Base-by-base conservation (phyloP, 2,113 vertebrate genomes). In the Trichomycterus rosablanca region DNA sequence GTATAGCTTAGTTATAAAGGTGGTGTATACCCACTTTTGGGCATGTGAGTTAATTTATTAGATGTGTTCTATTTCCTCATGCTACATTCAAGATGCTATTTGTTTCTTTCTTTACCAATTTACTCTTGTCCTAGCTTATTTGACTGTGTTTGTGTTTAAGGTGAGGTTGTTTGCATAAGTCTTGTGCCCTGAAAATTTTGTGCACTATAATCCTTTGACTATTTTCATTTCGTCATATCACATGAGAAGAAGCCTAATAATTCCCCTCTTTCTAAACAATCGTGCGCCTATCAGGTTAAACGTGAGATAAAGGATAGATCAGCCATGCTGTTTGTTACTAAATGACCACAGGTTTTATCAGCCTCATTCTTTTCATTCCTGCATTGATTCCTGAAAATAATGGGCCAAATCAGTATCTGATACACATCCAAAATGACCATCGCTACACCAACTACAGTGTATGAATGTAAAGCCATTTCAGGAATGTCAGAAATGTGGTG, bases 401-500 rank as follows among this genome's bases (percentile, higher is more conserved):
- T 30, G 20, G 43, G 1, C 22, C 23, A 44, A 14, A 19, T 4
- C 39, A 7, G 39, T 43, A 46, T 63, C 32, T 6, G 10, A 9
- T 53, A 24, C 30, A 19, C 44, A 14, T 22, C 40, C 37, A 32
- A 9, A 30, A 58, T 66, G 18, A 46, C 15, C 8, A 68, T 69
- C 71, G 63, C 28, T 32, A 24, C 48, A 53, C 74, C 70, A 75
- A 78, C 71, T 82, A n/a, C n/a, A n/a, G n/a, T n/a, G n/a, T n/a
- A n/a, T n/a, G 67, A 78, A 76, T 78, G 71, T 78, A 7, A 52
- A 75, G 40, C 62, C 66, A 70, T 42, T 74, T 65, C 65, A n/a
- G 81, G 84, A 87, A 88, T 87, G 76, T 56, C 63, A 70, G 65
- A 49, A 65, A 79, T 76, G 72, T 55, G 42, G 61, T 76, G 48